Conservation (phyloP, 1,140 invertebrate species). For the Oreohelix idahoensis region DNA sequence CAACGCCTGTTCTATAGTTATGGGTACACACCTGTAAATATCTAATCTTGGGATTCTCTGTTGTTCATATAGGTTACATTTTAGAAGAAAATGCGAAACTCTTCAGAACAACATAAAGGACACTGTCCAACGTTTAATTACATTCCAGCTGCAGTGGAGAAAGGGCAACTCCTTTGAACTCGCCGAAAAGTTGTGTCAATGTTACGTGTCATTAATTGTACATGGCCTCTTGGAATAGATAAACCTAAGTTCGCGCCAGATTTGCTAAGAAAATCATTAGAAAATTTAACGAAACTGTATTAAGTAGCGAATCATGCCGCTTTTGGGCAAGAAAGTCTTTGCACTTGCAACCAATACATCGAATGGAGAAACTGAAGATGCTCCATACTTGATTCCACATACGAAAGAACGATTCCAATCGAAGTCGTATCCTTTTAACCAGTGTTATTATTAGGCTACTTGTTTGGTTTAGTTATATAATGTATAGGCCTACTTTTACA, state of each 20-base stretch:
- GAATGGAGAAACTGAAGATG: conserved; percentile 59
- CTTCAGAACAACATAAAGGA: no score
- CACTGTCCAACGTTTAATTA: no score
- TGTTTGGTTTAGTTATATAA: no score
- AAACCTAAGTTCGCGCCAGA: conserved; percentile 16
- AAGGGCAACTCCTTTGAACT: background rate
- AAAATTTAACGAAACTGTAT: background rate
- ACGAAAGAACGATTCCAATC: conserved; percentile 71
- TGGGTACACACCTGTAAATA: no score
- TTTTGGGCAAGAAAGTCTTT: conserved; percentile 67
- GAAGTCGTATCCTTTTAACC: conserved; percentile 70
- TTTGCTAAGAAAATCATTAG: background rate
- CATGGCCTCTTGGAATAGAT: background rate
- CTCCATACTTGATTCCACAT: conserved; percentile 67
- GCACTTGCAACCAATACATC: conserved; percentile 54
- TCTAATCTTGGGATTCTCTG: no score
- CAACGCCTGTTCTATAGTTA: no score
- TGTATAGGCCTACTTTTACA: no score
- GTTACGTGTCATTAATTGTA: background rate
- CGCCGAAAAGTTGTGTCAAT: background rate
- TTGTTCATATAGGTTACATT: no score
- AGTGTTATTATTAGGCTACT: no score
- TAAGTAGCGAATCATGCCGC: conserved; percentile 59
- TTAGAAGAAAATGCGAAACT: no score
- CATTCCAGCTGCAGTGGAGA: no score